Evolutionary conservation across 35 echinoderm and acorn worm species (phyloP), one percentile per base, ranked within the genome.

Genomic region (Apostichopus parvimensis): DNA sequence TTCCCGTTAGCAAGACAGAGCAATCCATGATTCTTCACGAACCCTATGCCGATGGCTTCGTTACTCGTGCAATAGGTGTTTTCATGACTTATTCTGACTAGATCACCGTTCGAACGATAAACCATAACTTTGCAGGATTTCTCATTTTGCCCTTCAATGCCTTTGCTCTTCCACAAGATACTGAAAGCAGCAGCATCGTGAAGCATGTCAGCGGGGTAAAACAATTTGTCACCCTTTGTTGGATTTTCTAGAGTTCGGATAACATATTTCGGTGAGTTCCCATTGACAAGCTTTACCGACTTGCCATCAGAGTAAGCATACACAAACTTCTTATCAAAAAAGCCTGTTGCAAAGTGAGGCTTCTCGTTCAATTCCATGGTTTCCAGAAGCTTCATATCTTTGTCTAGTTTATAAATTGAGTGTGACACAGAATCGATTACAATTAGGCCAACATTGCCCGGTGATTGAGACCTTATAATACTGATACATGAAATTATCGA

Each of bases 81-180:
- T 22, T 14, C 71, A 22, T 75, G 71, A 22, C 71, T 75, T 7
- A 75, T 75, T 22, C 71, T 75, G 6, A n/a, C 20, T 18, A 75
- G 18, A n/a, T 75, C 71, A 75, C 71, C 71, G 21, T 18, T 75
- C 20, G 71, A 75, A 21, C 17, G 15, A 18, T 75, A 75, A 75
- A 75, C 71, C 71, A 75, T 75, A 18, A 75, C 71, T 75, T 75
- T 75, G 71, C 71, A 75, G 14, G n/a, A 6, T 75, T n/a, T 75
- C 71, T 75, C 20, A 7, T 75, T 18, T 75, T 75, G 71, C 20
- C 71, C 17, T 68, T 68, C 64, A 68, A 45, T 45, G 34, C 34
- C 34, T 45, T 45, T 45, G 34, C 64, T 68, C 18, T 68, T 68
- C 64, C 64, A 68, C 64, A 68, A 68, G 18, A 68, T 68, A 68